phyloP scores from a whole-genome alignment of 2,888 invertebrate species.

The Chydorus sphaericus region DNA sequence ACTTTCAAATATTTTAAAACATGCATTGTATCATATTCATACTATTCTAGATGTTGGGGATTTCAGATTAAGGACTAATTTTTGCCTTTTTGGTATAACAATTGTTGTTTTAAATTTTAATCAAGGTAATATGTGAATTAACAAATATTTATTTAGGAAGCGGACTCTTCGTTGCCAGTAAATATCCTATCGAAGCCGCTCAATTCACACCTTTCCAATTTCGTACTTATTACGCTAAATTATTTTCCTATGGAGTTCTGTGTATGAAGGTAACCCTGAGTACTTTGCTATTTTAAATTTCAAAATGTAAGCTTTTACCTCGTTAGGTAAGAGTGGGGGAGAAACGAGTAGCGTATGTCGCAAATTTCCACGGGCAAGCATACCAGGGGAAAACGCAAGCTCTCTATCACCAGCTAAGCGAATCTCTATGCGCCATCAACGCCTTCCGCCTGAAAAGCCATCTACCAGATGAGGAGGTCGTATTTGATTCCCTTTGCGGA shows the following conservation, averaged over 20 bases:
- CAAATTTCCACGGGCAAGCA: conserved; percentile 27
- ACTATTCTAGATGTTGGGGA: conserved; percentile 22
- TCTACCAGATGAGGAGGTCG: conserved; percentile 22
- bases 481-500: conserved; percentile 28
- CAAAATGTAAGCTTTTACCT: background rate
- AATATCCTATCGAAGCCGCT: conserved; percentile 25
- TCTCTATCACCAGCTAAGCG: conserved; percentile 18
- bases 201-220: conserved; percentile 24
- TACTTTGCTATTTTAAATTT: background rate
- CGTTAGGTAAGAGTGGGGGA: conserved; percentile 16
- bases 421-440: conserved; percentile 16
- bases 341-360: conserved; percentile 25
- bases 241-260: conserved; percentile 26
- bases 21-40: background rate
- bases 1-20: background rate
- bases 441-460: conserved; percentile 22
- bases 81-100: conserved; percentile 18
- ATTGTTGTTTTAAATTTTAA: background rate
- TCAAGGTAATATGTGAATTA: no score
- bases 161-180: conserved; percentile 28
- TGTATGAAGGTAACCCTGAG: conserved; percentile 26
- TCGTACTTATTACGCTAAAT: conserved; percentile 22
- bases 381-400: conserved; percentile 25
- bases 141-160: conserved; percentile 21
- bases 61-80: conserved; percentile 22